Percentiles rank a stretch among this genome's conserved stretches.
Evolutionary conservation across 2,888 invertebrate species (phyloP).

Genomic region (Parelbella ahira): DNA sequence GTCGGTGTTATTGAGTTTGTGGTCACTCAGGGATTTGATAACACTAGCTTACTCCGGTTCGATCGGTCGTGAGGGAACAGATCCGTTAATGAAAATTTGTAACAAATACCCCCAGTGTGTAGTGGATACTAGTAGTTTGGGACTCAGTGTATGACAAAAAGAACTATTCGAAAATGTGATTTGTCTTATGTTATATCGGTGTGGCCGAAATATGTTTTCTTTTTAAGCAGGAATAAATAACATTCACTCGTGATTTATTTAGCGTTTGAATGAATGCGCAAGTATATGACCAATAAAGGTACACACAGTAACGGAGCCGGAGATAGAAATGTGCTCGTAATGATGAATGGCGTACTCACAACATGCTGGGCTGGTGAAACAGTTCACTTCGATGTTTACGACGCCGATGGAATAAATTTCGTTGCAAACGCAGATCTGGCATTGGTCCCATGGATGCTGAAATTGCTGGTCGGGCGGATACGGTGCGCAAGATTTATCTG

Average conservation of each 20-base stretch:
- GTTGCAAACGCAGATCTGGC: constrained; percentile 58
- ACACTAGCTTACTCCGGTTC: constrained; percentile 8
- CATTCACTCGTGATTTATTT: no score
- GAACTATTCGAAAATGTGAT: no score
- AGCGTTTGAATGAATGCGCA: no score
- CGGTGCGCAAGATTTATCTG: constrained; percentile 64
- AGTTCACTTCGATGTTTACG: constrained; percentile 59
- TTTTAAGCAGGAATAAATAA: no score
- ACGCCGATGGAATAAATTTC: constrained; percentile 40
- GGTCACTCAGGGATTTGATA: constrained; percentile 5
- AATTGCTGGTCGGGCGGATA: constrained; percentile 54
- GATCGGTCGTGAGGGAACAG: no score
- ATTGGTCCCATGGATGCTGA: constrained; percentile 70
- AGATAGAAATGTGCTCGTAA: background rate
- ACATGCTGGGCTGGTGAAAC: constrained; percentile 59
- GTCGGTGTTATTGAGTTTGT: constrained; percentile 11
- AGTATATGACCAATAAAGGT: no score
- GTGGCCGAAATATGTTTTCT: no score
- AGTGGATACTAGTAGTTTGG: no score
- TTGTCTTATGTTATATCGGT: no score
- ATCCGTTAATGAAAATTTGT: no score
- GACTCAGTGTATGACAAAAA: no score
- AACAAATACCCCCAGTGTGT: no score
- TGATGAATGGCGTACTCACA: constrained; percentile 47
- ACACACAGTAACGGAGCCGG: background rate